Evolutionary conservation across 2,797 vertebrate genomes (phyloP).

Genomic region (Pitangus sulphuratus): DNA sequence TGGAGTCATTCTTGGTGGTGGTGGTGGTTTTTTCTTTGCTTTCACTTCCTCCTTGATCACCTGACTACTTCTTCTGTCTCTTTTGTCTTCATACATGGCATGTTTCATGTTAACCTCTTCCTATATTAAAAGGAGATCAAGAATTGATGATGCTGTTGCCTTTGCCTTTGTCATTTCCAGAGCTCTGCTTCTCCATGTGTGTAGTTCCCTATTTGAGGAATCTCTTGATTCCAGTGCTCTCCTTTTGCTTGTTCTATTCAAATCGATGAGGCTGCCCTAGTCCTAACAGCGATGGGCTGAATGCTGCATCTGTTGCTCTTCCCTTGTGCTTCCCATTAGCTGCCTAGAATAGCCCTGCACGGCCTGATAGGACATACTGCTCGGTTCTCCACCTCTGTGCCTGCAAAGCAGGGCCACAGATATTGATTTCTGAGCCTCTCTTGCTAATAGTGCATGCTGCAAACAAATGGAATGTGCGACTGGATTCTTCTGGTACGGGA

Average conservation of each 20-base stretch:
- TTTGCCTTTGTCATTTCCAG: background rate
- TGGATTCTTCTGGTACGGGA: background rate
- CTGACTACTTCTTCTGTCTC: background rate
- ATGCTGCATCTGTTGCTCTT: constrained; percentile 26
- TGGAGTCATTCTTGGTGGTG: background rate
- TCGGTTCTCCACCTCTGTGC: background rate
- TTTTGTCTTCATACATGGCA: background rate
- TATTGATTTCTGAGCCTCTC: constrained; percentile 23
- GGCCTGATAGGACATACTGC: background rate
- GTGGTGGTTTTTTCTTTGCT: background rate
- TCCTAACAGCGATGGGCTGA: background rate
- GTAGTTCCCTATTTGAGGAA: background rate
- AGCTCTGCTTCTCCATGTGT: background rate
- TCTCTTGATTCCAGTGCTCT: background rate
- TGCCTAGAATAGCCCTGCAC: constrained; percentile 39
- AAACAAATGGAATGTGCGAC: background rate
- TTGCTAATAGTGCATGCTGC: constrained; percentile 11
- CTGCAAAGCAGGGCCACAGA: background rate
- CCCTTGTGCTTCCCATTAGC: constrained; percentile 16
- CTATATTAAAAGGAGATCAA: background rate
- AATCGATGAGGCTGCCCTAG: background rate
- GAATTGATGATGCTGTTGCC: background rate
- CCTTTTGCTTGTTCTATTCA: background rate
- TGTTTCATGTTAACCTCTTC: background rate
- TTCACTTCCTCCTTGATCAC: background rate